These are phyloP conservation scores for Enteromius treurensis DNA, from an alignment of 2,797 vertebrate species.

Conservation along the genomic window DNA sequence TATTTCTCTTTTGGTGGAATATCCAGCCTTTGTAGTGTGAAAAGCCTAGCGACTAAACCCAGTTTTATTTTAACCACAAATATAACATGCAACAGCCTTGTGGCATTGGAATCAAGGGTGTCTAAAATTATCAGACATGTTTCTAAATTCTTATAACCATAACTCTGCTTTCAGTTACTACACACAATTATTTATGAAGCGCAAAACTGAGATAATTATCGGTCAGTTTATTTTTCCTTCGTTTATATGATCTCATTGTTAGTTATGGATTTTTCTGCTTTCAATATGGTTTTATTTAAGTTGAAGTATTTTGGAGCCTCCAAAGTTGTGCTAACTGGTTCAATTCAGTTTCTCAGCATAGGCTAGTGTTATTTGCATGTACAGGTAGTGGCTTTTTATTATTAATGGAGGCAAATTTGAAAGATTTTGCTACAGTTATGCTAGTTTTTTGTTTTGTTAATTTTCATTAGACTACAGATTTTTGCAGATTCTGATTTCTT, in stretches of 20 bases:
- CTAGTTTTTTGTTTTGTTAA: not conserved
- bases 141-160: not conserved
- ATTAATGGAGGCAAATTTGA: not conserved
- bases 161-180: slow-evolving; percentile 15
- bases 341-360: not conserved
- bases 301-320: not conserved
- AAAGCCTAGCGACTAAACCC: not conserved
- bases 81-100: slow-evolving; percentile 12
- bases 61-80: slow-evolving; percentile 28
- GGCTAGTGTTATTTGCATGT: not conserved
- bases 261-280: not conserved
- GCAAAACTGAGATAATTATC: not conserved
- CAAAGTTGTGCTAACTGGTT: not conserved
- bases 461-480: too few relatives aligned
- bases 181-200: not conserved
- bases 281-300: not conserved
- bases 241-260: not conserved
- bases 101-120: slow-evolving; percentile 13
- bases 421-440: not conserved
- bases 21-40: slow-evolving; percentile 22
- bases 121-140: not conserved
- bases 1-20: slow-evolving; percentile 19
- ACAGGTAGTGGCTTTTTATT: not conserved
- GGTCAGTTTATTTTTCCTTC: not conserved
- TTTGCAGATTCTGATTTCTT: too few relatives aligned